phyloP scores from a whole-genome alignment of 2,113 vertebrate species.

The Hemiscyllium ocellatum region DNA sequence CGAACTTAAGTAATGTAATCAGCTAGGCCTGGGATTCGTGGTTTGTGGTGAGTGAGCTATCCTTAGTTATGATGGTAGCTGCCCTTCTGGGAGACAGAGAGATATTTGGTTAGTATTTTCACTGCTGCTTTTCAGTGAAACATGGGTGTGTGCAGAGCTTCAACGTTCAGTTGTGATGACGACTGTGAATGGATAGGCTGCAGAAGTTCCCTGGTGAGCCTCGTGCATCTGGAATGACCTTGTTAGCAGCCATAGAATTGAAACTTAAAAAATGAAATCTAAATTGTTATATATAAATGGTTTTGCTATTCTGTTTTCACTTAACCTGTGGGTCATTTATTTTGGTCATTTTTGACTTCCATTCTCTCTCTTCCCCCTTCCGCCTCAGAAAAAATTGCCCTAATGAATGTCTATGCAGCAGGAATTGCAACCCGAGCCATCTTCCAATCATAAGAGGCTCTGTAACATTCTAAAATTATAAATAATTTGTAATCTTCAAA shows the following conservation, averaged over 20 bases:
- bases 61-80: background rate
- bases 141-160: background rate
- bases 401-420: slow-evolving; percentile 12
- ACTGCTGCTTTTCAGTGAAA: background rate
- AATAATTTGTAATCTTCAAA: background rate
- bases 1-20: background rate
- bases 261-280: too few relatives aligned
- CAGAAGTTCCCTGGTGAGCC: background rate
- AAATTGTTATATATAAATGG: too few relatives aligned
- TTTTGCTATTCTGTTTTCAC: background rate
- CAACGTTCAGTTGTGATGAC: background rate
- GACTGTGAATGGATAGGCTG: background rate
- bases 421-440: background rate
- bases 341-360: background rate
- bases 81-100: background rate
- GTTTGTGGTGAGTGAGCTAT: background rate
- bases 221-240: background rate
- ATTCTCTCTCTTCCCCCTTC: background rate
- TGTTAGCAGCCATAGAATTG: background rate
- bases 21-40: background rate
- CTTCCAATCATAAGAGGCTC: background rate
- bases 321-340: background rate
- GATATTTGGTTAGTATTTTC: background rate
- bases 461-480: background rate
- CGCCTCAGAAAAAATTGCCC: background rate